A percentile compares a stretch with the other conserved stretches of the same genome.
These are phyloP conservation scores for Chirona hameri DNA, from an alignment of 2,888 invertebrate genomes.

Conservation along the genomic window DNA sequence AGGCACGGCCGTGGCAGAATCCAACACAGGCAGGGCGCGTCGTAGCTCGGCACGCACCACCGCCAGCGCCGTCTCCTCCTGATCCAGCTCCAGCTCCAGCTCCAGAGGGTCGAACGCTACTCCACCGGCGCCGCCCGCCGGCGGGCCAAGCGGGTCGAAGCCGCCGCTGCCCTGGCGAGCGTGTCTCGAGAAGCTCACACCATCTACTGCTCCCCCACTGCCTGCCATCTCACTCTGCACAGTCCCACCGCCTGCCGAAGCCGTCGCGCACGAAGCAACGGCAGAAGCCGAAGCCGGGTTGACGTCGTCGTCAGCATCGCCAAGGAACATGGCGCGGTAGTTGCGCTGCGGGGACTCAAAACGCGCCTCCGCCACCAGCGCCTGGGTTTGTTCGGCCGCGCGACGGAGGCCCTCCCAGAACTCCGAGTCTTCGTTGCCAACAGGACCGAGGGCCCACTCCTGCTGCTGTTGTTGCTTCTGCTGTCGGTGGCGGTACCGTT, in stretches of 20 bases:
- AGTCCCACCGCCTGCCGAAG: too few species aligned
- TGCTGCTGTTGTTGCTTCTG: too few species aligned
- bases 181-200: background rate
- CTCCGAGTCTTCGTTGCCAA: background rate
- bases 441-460: background rate
- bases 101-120: background rate
- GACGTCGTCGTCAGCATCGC: background rate
- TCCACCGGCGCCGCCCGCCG: background rate
- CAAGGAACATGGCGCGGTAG: constrained; percentile 1
- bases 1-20: background rate
- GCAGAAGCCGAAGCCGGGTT: too few species aligned
- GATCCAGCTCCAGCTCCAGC: background rate
- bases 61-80: background rate
- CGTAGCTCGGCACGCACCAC: background rate
- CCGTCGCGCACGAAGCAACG: too few species aligned
- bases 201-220: background rate
- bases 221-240: background rate
- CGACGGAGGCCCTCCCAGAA: background rate
- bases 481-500: too few species aligned
- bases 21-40: background rate
- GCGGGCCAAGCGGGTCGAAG: background rate
- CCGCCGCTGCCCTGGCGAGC: background rate
- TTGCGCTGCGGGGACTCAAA: background rate
- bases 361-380: constrained; percentile 3
- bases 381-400: background rate